Base-by-base conservation (phyloP, 2,888 invertebrate genomes). In the Crossocerus cetratus region DNA sequence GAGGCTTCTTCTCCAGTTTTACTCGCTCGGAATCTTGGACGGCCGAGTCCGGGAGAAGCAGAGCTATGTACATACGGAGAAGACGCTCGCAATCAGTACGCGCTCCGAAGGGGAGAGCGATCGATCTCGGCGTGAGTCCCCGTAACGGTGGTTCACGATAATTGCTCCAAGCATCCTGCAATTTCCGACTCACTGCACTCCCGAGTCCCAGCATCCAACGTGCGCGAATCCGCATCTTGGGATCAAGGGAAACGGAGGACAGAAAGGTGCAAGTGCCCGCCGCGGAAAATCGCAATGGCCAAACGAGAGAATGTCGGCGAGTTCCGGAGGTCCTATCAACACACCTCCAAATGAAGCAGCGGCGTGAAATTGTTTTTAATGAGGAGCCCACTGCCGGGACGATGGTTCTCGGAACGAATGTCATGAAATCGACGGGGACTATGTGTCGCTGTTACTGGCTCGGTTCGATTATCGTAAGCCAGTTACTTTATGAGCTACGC, bases 91-190 rank as follows among this genome's bases (percentile, higher is more conserved):
- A 32, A 11, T 32, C 5, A 32, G 32, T 32, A 32, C 8, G 11
- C 8, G 32, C 11, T 32, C 11, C 11, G 49, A 16, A n/a, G 0
- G 49, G 14, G 49, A 49, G 16, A 49, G 49, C 16, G 61, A 76
- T 75, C 75, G 77, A 82, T 82, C 83, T 79, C 72, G 62, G 69
- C 76, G 53, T 53, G 62, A 22, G 67, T 55, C 58, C 66, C 70
- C 66, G 66, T 81, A 81, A 81, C 80, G 80, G 79, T 23, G 75
- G 76, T 76, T 76, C 67, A 76, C 75, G 76, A 76, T 76, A 76
- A 86, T 87, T 86, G 84, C 85, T 82, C 81, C 81, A 83, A 82
- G 82, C 80, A 78, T 80, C 74, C 76, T 72, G 83, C 83, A 84
- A 85, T 86, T 86, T 84, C 76, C 57, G 70, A 65, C 67, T 74